Evolutionary conservation across 2,113 vertebrate species (phyloP), one percentile per base, ranked within the genome.

Genomic region (Butorides virescens): DNA sequence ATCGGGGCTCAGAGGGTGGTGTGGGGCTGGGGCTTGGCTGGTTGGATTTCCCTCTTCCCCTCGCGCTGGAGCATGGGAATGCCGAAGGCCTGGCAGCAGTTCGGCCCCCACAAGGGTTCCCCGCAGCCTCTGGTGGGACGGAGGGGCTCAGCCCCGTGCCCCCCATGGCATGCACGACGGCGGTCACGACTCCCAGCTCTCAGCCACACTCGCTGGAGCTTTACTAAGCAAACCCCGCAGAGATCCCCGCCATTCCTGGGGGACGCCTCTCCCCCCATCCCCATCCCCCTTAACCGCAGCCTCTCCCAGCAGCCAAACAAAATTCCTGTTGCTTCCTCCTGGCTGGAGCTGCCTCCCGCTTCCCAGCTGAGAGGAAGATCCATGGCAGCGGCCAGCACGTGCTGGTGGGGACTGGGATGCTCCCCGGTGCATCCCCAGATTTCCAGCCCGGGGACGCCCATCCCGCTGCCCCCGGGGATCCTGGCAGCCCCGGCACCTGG

Each of bases 1-100:
- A 2, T 5, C 21, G 5, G 30, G 36, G 36, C 46, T 73, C 55
- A 16, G 49, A 63, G 30, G 47, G 52, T 0, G 8, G n/a, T 0
- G 0, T 8, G 44, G 37, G n/a, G 71, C 47, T 29, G 55, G 34
- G 34, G 46, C 53, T 70, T 4, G 9, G 34, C 47, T 42, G 34
- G 11, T 32, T 66, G 63, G 23, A 50, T 72, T 79, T 63, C 44
- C 86, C 75, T 36, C 26, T 55, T 71, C 29, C 47, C 19, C 55
- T 71, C 0, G 0, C 1, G 1, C 61, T 7, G 27, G 50, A 62
- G 36, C 39, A 32, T 0, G 5, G 36, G 5, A 26, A 75, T 32
- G 26, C 39, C 13, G 4, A 79, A 73, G 32, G 26, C 30, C 65
- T 53, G 73, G 39, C 77, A 62, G 68, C 0, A 0, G 27, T 66